phyloP scores from a whole-genome alignment of 2,888 invertebrate species.

The Hyppa rectilinea region DNA sequence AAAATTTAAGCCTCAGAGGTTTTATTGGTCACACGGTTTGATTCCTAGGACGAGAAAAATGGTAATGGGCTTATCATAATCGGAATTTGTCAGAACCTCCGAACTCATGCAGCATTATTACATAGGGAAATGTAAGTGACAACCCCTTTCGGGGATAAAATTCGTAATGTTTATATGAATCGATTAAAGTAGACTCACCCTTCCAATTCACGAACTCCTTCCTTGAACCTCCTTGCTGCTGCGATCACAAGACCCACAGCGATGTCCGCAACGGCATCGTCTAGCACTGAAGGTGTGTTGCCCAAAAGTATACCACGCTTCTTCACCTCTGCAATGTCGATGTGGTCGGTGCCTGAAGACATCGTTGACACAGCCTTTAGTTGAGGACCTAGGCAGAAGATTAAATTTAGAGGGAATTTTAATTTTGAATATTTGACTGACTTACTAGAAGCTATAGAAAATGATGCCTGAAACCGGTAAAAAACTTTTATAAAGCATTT shows the following conservation, averaged over 20 bases:
- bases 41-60: too few relatives aligned
- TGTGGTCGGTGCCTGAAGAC: slow-evolving; percentile 96
- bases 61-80: too few relatives aligned
- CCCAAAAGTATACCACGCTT: slow-evolving; percentile 94
- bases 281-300: slow-evolving; percentile 94
- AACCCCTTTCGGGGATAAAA: too few relatives aligned
- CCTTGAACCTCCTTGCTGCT: slow-evolving; percentile 94
- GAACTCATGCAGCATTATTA: too few relatives aligned
- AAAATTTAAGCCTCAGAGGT: too few relatives aligned
- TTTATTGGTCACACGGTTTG: too few relatives aligned
- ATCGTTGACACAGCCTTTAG: slow-evolving; percentile 95
- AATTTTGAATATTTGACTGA: background rate
- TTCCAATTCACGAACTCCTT: slow-evolving; percentile 93
- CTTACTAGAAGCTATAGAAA: too few relatives aligned
- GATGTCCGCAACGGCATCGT: slow-evolving; percentile 95
- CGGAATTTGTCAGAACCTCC: too few relatives aligned
- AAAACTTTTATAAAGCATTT: background rate
- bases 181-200: too few relatives aligned
- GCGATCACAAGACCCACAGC: slow-evolving; percentile 94
- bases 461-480: too few relatives aligned
- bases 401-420: background rate
- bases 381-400: slow-evolving; percentile 88
- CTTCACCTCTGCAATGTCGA: slow-evolving; percentile 94
- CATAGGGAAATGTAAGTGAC: too few relatives aligned
- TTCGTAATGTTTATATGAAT: too few relatives aligned